A percentile compares a stretch with the other conserved stretches of the same genome.
phyloP scores from a whole-genome alignment of 2,888 invertebrate genomes.

The Crocallis elinguaria region DNA sequence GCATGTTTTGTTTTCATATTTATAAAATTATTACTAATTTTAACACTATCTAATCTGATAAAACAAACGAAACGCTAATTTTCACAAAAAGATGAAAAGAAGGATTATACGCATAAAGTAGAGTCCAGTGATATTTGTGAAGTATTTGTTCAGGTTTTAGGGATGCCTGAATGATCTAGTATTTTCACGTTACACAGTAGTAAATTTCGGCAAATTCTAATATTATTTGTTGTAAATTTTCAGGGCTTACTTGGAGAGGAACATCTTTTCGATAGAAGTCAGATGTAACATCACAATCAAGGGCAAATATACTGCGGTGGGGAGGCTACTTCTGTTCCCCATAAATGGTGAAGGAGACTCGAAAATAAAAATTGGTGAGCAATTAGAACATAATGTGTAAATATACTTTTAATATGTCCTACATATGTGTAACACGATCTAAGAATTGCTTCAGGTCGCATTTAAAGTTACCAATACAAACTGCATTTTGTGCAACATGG shows the following conservation, averaged over 20 bases:
- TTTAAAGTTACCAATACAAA: too few species aligned
- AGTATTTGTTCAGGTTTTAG: too few species aligned
- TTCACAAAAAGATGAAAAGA: too few species aligned
- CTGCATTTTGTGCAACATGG: too few species aligned
- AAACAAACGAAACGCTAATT: too few species aligned
- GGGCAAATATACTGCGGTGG: slow-evolving; percentile 78
- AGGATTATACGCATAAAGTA: too few species aligned
- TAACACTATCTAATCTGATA: too few species aligned
- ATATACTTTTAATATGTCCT: neutral
- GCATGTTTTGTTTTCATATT: neutral
- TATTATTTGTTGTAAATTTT: slow-evolving; percentile 37
- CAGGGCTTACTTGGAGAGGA: slow-evolving; percentile 74
- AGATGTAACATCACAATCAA: slow-evolving; percentile 78
- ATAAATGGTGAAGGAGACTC: slow-evolving; percentile 80
- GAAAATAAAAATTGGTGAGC: slow-evolving; percentile 77
- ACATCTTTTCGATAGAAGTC: slow-evolving; percentile 70
- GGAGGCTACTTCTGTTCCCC: slow-evolving; percentile 72
- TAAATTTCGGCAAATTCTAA: neutral
- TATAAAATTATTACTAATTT: neutral
- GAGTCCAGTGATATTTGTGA: too few species aligned
- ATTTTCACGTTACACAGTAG: too few species aligned
- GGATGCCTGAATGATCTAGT: too few species aligned
- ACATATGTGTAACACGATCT: too few species aligned
- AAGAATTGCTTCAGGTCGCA: too few species aligned
- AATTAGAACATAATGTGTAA: neutral